These are phyloP conservation scores for Anoplius nigerrimus DNA, from an alignment of 2,888 invertebrate genomes.

Conservation along the genomic window DNA sequence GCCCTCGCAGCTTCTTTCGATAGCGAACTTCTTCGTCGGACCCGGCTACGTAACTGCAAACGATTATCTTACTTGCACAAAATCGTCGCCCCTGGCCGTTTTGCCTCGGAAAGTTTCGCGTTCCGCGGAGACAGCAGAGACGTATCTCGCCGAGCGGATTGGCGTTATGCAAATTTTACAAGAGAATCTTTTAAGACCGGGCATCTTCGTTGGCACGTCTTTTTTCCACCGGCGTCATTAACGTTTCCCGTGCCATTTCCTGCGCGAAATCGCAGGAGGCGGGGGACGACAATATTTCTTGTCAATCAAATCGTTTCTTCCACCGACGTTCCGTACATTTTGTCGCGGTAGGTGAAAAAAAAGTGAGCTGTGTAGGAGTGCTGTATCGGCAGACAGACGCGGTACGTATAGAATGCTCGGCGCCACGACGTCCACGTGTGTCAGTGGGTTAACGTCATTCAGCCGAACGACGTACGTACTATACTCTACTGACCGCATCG, in stretches of 20 bases:
- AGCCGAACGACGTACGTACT: background rate
- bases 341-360: background rate
- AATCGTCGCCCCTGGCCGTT: slow-evolving; percentile 5
- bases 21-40: background rate
- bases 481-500: background rate
- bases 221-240: too few species aligned
- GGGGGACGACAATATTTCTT: too few species aligned
- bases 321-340: background rate
- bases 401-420: slow-evolving; percentile 2
- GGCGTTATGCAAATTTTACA: too few species aligned
- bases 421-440: slow-evolving; percentile 21
- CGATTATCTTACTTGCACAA: slow-evolving; percentile 36
- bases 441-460: slow-evolving; percentile 23
- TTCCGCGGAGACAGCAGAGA: background rate
- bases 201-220: too few species aligned
- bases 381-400: background rate
- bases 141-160: slow-evolving; percentile 12
- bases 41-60: slow-evolving; percentile 29
- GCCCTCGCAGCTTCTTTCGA: slow-evolving; percentile 28
- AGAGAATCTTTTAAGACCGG: background rate
- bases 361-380: background rate
- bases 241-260: too few species aligned
- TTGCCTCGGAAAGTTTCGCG: slow-evolving; percentile 9
- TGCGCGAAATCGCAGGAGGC: too few species aligned
- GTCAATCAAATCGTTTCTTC: too few species aligned